These are phyloP conservation scores for Ochlodes sylvanus DNA, from an alignment of 2,888 invertebrate species.

Conservation along the genomic window DNA sequence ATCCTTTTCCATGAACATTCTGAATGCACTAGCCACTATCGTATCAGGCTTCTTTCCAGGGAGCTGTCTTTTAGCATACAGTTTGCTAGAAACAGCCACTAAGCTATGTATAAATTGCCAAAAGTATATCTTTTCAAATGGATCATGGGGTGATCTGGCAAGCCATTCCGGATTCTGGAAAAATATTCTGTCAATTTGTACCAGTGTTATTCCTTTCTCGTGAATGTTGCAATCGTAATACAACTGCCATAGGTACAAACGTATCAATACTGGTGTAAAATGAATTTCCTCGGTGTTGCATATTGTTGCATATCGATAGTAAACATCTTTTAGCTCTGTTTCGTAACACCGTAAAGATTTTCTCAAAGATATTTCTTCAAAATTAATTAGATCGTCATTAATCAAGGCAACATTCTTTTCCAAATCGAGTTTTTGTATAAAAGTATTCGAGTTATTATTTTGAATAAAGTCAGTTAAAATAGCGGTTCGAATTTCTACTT, in stretches of 20 bases:
- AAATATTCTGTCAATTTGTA: conserved; percentile 80
- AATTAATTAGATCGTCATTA: conserved; percentile 57
- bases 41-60: conserved; percentile 71
- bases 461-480: conserved; percentile 65
- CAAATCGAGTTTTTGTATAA: conserved; percentile 36
- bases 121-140: conserved; percentile 86
- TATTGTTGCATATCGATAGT: conserved; percentile 80
- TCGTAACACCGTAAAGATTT: conserved; percentile 78
- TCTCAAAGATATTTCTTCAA: conserved; percentile 75
- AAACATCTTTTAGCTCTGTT: conserved; percentile 76
- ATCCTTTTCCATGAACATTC: conserved; percentile 78
- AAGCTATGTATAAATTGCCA: conserved; percentile 86
- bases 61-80: conserved; percentile 69
- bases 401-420: conserved; percentile 39
- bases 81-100: conserved; percentile 76
- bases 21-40: conserved; percentile 79
- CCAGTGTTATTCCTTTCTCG: conserved; percentile 75
- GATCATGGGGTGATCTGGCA: conserved; percentile 74
- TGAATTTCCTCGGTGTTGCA: conserved; percentile 65
- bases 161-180: conserved; percentile 77
- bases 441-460: conserved; percentile 52
- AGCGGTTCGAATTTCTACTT: conserved; percentile 55
- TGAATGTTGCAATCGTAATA: conserved; percentile 84
- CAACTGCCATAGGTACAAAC: conserved; percentile 86
- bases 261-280: conserved; percentile 75